A percentile compares a stretch with the other conserved stretches of the same genome.
Conservation (phyloP, 2,113 vertebrate species). For the Alaudala cheleensis region DNA sequence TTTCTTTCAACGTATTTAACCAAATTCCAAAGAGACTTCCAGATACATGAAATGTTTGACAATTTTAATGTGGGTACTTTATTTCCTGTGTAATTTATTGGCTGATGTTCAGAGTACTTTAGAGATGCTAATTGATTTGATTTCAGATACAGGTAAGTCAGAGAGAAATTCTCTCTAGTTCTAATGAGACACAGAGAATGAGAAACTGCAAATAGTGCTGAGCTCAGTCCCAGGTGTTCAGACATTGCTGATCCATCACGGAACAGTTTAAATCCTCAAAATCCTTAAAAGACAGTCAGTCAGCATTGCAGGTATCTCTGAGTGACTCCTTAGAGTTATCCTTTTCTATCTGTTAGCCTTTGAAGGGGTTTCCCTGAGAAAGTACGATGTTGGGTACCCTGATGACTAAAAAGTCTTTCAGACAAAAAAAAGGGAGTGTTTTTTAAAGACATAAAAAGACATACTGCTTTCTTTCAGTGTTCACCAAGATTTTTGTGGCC, state of each 20-base stretch:
- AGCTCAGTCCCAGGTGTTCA: background rate
- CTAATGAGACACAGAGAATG: background rate
- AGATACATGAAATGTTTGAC: background rate
- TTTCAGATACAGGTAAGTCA: background rate
- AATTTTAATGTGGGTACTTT: background rate
- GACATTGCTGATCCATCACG: background rate
- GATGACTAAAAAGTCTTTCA: background rate
- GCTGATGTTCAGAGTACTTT: background rate
- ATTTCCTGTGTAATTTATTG: background rate
- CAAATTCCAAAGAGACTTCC: background rate
- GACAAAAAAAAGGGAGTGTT: background rate
- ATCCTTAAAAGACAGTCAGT: background rate
- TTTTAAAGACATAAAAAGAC: background rate
- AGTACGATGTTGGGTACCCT: background rate
- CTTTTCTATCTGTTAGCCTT: background rate
- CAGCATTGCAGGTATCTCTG: background rate
- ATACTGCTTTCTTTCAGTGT: background rate
- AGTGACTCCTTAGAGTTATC: background rate
- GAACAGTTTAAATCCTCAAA: background rate
- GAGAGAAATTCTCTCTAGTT: background rate
- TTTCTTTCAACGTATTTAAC: background rate
- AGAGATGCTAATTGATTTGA: background rate
- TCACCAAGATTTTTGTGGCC: background rate
- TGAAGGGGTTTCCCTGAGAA: background rate
- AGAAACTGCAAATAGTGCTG: background rate